A percentile compares a stretch with the other conserved stretches of the same genome.
Evolutionary conservation across 1,140 invertebrate genomes (phyloP).

Genomic region (Portunus trituberculatus): DNA sequence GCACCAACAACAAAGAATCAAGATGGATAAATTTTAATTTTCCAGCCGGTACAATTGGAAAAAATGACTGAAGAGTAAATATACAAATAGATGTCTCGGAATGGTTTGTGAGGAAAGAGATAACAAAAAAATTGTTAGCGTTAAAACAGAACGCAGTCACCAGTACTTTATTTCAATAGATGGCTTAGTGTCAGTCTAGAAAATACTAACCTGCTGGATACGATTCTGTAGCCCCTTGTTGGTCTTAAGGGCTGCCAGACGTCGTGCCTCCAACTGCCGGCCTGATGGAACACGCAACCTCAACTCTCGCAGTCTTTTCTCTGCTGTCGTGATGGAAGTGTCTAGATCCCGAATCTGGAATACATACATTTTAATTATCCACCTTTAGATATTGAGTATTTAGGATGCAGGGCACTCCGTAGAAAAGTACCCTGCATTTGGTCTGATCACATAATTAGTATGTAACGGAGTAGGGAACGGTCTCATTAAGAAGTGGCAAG

Average conservation of each 20-base stretch:
- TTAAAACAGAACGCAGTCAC: too few species aligned
- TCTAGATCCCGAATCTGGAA: constrained; percentile 54
- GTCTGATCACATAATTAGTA: not conserved
- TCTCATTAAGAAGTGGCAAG: too few species aligned
- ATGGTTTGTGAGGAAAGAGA: too few species aligned
- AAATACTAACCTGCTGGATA: constrained; percentile 56
- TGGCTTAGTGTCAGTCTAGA: not conserved
- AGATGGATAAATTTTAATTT: too few species aligned
- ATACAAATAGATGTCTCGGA: too few species aligned
- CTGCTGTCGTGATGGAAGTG: constrained; percentile 30
- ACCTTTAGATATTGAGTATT: too few species aligned
- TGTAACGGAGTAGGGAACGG: not conserved
- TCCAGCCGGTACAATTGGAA: too few species aligned
- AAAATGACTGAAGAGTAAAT: too few species aligned
- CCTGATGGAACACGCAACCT: constrained; percentile 52
- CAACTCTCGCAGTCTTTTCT: constrained; percentile 51
- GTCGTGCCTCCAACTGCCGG: constrained; percentile 59
- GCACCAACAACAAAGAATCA: too few species aligned
- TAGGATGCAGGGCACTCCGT: too few species aligned
- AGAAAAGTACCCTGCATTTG: not conserved
- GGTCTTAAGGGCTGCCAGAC: constrained; percentile 50
- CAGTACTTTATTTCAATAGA: too few species aligned
- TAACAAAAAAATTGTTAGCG: too few species aligned
- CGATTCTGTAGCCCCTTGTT: constrained; percentile 68
- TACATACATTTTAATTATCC: not conserved